These are phyloP conservation scores for Oxyteleia sp. DNA, from an alignment of 2,888 invertebrate genomes.

Conservation along the genomic window DNA sequence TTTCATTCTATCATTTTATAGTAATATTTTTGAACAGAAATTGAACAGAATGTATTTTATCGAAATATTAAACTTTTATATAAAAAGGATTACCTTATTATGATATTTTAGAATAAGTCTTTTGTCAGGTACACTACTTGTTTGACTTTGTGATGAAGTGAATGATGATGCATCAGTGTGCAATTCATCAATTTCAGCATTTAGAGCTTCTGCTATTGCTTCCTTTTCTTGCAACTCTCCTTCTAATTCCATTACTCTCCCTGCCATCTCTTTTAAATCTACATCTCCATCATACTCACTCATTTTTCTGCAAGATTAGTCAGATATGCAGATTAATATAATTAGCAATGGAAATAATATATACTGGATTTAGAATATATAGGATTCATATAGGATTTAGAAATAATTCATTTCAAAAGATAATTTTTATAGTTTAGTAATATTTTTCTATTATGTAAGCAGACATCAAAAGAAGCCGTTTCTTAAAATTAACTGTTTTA, in stretches of 20 bases:
- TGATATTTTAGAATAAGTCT: slow-evolving; percentile 92
- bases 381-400: too few species aligned
- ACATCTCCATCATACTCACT: slow-evolving; percentile 86
- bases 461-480: too few species aligned
- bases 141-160: slow-evolving; percentile 88
- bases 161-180: slow-evolving; percentile 88
- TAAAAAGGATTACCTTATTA: slow-evolving; percentile 89
- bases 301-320: slow-evolving; percentile 69
- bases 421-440: too few species aligned
- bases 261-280: slow-evolving; percentile 85
- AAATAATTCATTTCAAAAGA: too few species aligned
- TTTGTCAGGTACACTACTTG: slow-evolving; percentile 91
- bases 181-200: slow-evolving; percentile 88
- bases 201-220: slow-evolving; percentile 87
- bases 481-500: too few species aligned
- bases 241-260: slow-evolving; percentile 87
- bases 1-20: too few species aligned
- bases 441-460: too few species aligned
- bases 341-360: slow-evolving; percentile 16
- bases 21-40: too few species aligned
- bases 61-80: not conserved
- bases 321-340: slow-evolving; percentile 22
- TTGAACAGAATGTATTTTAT: too few species aligned
- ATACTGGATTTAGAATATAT: too few species aligned
- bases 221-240: slow-evolving; percentile 88